A percentile compares a stretch with the other conserved stretches of the same genome.
These are phyloP conservation scores for Ammodytes dubius DNA, from an alignment of 2,113 vertebrate genomes.

Conservation along the genomic window DNA sequence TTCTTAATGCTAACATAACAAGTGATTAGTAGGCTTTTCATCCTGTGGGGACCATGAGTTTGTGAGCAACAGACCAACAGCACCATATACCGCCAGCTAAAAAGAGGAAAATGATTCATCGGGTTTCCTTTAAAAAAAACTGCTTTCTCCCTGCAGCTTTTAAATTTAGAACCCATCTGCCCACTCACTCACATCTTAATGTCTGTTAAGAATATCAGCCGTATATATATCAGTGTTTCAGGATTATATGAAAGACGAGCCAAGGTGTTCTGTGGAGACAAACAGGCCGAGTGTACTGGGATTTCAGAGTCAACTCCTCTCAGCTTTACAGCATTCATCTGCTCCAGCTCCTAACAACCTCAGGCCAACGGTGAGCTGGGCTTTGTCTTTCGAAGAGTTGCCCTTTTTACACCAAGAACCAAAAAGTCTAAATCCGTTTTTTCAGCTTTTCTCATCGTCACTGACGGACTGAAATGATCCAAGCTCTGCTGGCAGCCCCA, in stretches of 20 bases:
- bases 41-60: neutral
- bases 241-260: conserved; percentile 52
- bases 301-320: conserved; percentile 15
- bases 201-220: conserved; percentile 45
- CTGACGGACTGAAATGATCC: conserved; percentile 62
- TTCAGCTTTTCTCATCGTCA: conserved; percentile 53
- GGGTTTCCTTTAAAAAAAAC: conserved; percentile 19
- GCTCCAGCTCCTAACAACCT: conserved; percentile 46
- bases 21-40: neutral
- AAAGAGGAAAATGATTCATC: conserved; percentile 13
- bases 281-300: conserved; percentile 29
- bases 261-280: neutral
- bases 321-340: conserved; percentile 56
- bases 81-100: neutral
- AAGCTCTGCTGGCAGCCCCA: conserved; percentile 51
- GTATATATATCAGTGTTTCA: conserved; percentile 24
- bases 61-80: neutral
- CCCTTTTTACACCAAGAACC: conserved; percentile 58
- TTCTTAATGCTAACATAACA: neutral
- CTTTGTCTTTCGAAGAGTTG: conserved; percentile 67
- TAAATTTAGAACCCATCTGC: conserved; percentile 46
- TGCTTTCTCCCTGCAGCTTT: conserved; percentile 4
- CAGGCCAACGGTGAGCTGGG: conserved; percentile 44
- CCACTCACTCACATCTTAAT: conserved; percentile 49
- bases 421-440: conserved; percentile 69